Evolutionary conservation across 2,113 vertebrate species (phyloP), one percentile per base, ranked within the genome.

Genomic region (Aleadryas rufinucha): DNA sequence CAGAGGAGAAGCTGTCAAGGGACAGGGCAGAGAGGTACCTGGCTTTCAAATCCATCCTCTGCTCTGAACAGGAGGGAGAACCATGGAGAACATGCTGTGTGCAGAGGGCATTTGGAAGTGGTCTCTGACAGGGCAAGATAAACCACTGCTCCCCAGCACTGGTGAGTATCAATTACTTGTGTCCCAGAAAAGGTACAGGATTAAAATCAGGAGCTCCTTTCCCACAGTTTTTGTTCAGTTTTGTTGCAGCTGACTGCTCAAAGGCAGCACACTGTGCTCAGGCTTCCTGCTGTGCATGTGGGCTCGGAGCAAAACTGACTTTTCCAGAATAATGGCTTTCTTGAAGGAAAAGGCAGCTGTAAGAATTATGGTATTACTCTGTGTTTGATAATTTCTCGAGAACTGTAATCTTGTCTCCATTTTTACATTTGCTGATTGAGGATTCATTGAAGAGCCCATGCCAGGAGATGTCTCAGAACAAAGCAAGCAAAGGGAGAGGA

Each of bases 51-150:
- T 24, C 53, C 56, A 7, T 23, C 70, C 70, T 56, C 30, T 30
- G 66, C 70, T 80, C 45, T 35, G 31, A 64, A 5, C 11, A 33
- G 16, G 49, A 16, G 54, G 22, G 52, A 39, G 49, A 47, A 15
- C n/a, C 4, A 0, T 3, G 26, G 16, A 31, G 42, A 90, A 3
- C 0, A 0, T 16, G 45, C 41, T 18, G 53, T 8, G 30, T 24
- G 16, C 24, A 45, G 44, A 76, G 54, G 56, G 20, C 26, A 7
- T 50, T 69, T 37, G 85, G n/a, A 65, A 66, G 8, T 4, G 42
- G n/a, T 39, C 19, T 66, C 49, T 85, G 49, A 52, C 41, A 37
- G 18, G 54, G 64, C 39, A 63, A 44, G 56, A 24, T 6, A 31
- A 66, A 53, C n/a, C 1, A 0, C 47, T 60, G 42, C n/a, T 78